Base-by-base conservation (phyloP, 2,797 vertebrate genomes). In the Naso thynnoides region DNA sequence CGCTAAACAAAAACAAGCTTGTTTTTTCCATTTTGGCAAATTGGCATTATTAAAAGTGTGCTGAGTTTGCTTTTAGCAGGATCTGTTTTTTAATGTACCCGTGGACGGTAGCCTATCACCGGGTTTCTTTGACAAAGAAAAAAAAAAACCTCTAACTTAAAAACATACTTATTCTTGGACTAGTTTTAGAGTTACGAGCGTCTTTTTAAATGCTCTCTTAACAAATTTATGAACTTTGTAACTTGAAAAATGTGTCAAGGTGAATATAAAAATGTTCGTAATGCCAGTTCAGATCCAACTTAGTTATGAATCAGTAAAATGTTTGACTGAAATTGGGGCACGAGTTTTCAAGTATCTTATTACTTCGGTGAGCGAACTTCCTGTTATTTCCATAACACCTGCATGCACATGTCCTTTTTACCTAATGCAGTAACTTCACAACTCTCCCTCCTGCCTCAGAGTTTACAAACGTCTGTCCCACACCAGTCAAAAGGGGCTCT, bases 401-500 rank as follows among this genome's bases (percentile, higher is more conserved):
- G 8, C 26, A 21, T 9, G 7, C 33, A 21, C 13, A n/a, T 9
- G 26, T 31, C 41, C 27, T 27, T 31, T 33, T 60, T 42, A 33
- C 42, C 27, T 23, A 41, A 21, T 1, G 21, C 54, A 39, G 21
- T 47, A 18, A 29, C 29, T 29, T 55, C 16, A 19, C 19, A n/a
- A 10, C 36, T 41, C 39, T 50, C 47, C 33, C 11, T 38, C 54
- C n/a, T n/a, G 7, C 15, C 50, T 56, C 56, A 36, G 18, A 53
- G 16, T 36, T 72, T 66, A 18, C 54, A 50, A 56, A 61, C 33
- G 13, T 41, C 42, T 23, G 19, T 19, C 48, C 16, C 23, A 26
- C 44, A 23, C 63, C 29, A 5, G 18, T 44, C 39, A 9, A n/a
- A 18, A 44, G 18, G 4, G 8, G 42, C 23, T 45, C 19, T 49